Percentiles rank a stretch among this genome's conserved stretches.
phyloP scores from a whole-genome alignment of 2,797 vertebrate genomes.

The Lerista edwardsae region DNA sequence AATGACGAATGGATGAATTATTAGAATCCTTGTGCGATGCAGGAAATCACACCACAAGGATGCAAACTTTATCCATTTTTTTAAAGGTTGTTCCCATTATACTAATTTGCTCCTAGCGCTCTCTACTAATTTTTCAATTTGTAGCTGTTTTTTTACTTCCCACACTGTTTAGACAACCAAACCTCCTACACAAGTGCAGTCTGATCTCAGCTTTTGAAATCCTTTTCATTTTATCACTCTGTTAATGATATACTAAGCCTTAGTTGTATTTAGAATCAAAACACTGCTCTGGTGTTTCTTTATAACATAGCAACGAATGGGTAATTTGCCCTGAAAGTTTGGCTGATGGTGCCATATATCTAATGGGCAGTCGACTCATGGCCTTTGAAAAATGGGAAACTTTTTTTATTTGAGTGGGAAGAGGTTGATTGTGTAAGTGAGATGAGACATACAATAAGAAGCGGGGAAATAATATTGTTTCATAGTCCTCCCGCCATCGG shows the following conservation, averaged over 20 bases:
- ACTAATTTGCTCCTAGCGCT: slow-evolving; percentile 34
- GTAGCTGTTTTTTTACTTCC: slow-evolving; percentile 25
- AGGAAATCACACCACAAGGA: background rate
- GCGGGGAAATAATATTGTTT: background rate
- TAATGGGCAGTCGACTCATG: background rate
- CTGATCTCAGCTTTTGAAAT: slow-evolving; percentile 10
- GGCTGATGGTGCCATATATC: too few species aligned
- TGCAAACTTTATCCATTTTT: background rate
- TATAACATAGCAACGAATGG: too few species aligned
- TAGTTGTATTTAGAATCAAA: slow-evolving; percentile 52
- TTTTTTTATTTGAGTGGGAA: background rate
- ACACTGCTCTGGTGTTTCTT: background rate
- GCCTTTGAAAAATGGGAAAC: background rate
- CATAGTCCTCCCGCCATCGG: background rate
- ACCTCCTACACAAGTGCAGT: slow-evolving; percentile 8
- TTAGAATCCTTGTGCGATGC: background rate
- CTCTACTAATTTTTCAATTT: slow-evolving; percentile 11
- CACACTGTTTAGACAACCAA: slow-evolving; percentile 27
- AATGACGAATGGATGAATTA: background rate
- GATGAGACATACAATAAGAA: background rate
- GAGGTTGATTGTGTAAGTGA: background rate
- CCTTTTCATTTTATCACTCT: slow-evolving; percentile 27
- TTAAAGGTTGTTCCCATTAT: slow-evolving; percentile 17
- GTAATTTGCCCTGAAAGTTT: too few species aligned
- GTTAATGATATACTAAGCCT: slow-evolving; percentile 37